Percentiles rank a stretch among this genome's conserved stretches.
Conservation (phyloP, 2,113 vertebrate genomes). For the Caranx ignobilis region DNA sequence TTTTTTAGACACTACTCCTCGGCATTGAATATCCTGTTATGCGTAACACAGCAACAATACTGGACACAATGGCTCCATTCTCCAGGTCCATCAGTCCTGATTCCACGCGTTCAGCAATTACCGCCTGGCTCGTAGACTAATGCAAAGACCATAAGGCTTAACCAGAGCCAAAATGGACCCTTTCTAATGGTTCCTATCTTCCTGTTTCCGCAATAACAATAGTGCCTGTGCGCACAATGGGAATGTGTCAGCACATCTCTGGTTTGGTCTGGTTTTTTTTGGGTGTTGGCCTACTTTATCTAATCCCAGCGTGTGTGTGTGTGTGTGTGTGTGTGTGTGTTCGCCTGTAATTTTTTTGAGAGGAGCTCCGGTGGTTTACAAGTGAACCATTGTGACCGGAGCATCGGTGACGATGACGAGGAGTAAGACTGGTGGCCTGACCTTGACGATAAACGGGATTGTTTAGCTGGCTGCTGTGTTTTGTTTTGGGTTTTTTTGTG, state of each 20-base stretch:
- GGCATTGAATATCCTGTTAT: conserved; percentile 20
- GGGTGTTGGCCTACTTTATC: conserved; percentile 39
- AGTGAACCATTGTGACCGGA: conserved; percentile 1
- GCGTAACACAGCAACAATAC: conserved; percentile 13
- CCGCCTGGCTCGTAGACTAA: conserved; percentile 21
- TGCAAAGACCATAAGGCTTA: conserved; percentile 34
- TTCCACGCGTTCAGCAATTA: conserved; percentile 30
- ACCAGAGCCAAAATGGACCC: conserved; percentile 39
- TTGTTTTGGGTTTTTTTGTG: neutral
- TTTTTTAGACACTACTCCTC: conserved; percentile 5
- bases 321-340: neutral
- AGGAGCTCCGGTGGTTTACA: neutral
- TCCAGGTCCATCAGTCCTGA: conserved; percentile 12
- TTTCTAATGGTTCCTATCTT: conserved; percentile 46
- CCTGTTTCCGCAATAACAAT: conserved; percentile 58
- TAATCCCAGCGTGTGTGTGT: conserved; percentile 8
- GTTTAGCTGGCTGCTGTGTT: neutral
- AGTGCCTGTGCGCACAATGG: conserved; percentile 42
- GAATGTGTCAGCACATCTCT: conserved; percentile 14
- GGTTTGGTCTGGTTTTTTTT: conserved; percentile 21
- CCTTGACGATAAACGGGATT: neutral
- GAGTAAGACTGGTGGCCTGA: neutral
- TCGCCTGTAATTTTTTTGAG: neutral
- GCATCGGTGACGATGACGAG: neutral
- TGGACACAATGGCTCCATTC: conserved; percentile 36